Base-by-base conservation (phyloP, 2,888 invertebrate species). In the Melinaea menophilus region DNA sequence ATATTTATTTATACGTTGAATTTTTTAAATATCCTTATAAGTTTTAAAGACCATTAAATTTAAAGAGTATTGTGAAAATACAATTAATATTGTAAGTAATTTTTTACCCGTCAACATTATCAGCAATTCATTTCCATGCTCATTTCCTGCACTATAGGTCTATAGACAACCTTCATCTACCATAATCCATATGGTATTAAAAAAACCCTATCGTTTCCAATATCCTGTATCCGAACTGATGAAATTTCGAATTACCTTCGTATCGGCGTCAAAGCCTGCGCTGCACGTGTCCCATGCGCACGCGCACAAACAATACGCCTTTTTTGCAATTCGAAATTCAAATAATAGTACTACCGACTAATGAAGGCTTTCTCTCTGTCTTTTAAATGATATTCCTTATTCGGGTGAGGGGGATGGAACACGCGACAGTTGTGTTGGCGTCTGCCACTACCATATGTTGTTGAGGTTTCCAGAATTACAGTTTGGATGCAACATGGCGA, bases 381-480 rank as follows among this genome's bases (percentile, higher is more conserved):
- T 65, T 57, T 66, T 73, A 54, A 48, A 48, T 62, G 55, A n/a
- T 11, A 62, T 69, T 69, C 66, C 66, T 47, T 11, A 56, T 37
- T 56, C 33, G 73, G 55, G 62, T 55, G 76, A 87, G 63, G 74
- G 79, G 71, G 87, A 88, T 65, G 75, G 77, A 59, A 67, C 56
- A 78, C 61, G 69, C 82, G 81, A 89, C 90, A 90, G 90, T 90
- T 90, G 90, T 89, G 77, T 80, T 84, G 85, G 89, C 90, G 90
- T 90, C 88, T 89, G 90, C 89, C 81, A 82, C 78, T 69, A 77
- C 89, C 90, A 90, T 89, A 89, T 90, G 90, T 74, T 84, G 84
- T 86, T 90, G 90, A 90, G 90, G 90, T 90, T 90, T 85, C 77
- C 82, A 80, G 89, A 90, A 90, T 88, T 89, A 85, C 79, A 76